Percentiles rank a stretch among this genome's conserved stretches.
These are phyloP conservation scores for Pentalonia nigronervosa DNA, from an alignment of 1,140 invertebrate species.

Conservation along the genomic window DNA sequence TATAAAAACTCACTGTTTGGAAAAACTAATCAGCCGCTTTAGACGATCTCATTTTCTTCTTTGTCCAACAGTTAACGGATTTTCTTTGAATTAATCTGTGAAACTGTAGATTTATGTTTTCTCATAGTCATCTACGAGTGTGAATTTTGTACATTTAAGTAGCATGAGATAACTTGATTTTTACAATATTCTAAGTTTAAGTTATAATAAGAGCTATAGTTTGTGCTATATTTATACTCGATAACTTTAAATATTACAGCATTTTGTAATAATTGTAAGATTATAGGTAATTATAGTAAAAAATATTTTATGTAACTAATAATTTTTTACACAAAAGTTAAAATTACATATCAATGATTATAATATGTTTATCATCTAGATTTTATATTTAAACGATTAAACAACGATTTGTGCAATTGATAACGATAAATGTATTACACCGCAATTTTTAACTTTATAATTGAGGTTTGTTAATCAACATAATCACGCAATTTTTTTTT, in stretches of 20 bases:
- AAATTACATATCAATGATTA: too few relatives aligned
- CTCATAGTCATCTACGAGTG: background rate
- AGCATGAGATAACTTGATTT: background rate
- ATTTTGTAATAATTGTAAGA: background rate
- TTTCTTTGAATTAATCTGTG: background rate
- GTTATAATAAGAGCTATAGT: background rate
- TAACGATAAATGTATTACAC: background rate
- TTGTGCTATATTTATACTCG: background rate
- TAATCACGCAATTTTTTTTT: background rate
- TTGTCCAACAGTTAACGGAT: background rate
- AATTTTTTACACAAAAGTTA: background rate
- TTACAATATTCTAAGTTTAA: background rate
- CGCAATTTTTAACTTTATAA: background rate
- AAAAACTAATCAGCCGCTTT: background rate
- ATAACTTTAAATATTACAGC: background rate
- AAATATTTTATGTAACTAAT: background rate
- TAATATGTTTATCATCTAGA: background rate
- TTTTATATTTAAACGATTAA: background rate
- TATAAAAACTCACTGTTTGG: conserved; percentile 12
- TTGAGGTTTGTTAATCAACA: background rate
- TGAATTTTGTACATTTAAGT: background rate
- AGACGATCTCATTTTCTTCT: background rate
- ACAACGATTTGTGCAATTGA: background rate
- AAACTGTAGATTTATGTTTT: background rate
- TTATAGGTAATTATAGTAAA: background rate